A percentile compares a stretch with the other conserved stretches of the same genome.
phyloP scores from a whole-genome alignment of 1,140 invertebrate species.

The Achroia grisella region DNA sequence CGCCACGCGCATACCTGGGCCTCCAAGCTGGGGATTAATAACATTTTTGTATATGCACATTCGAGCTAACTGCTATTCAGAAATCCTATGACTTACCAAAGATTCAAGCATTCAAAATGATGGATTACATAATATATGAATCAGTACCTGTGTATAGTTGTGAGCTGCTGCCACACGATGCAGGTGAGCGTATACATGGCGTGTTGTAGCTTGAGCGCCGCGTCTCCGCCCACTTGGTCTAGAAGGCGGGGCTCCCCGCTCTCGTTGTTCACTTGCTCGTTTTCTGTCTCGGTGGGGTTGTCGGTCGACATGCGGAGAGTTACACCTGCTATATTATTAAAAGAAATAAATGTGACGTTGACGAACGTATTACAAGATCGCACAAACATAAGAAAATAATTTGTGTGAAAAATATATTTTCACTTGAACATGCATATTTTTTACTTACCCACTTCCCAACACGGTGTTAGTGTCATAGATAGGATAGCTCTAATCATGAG shows the following conservation, averaged over 20 bases:
- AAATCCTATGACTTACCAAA: too few species aligned
- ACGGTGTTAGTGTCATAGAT: too few species aligned
- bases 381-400: not conserved
- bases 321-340: conserved; percentile 23
- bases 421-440: too few species aligned
- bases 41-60: too few species aligned
- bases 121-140: too few species aligned
- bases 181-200: conserved; percentile 88
- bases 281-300: conserved; percentile 19
- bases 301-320: conserved; percentile 40
- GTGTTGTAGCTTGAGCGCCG: conserved; percentile 84
- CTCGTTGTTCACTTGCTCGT: conserved; percentile 8
- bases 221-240: conserved; percentile 50
- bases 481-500: too few species aligned
- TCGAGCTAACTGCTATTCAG: too few species aligned
- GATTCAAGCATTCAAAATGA: too few species aligned
- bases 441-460: too few species aligned
- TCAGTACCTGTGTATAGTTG: conserved; percentile 83
- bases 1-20: conserved; percentile 73
- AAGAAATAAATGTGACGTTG: too few species aligned
- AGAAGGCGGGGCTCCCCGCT: conserved; percentile 6
- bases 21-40: conserved; percentile 50
- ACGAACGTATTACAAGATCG: too few species aligned
- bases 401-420: too few species aligned
- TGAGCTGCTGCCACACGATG: conserved; percentile 89